phyloP scores from a whole-genome alignment of 2,888 invertebrate genomes.

The Hydroisotoma schaefferi region DNA sequence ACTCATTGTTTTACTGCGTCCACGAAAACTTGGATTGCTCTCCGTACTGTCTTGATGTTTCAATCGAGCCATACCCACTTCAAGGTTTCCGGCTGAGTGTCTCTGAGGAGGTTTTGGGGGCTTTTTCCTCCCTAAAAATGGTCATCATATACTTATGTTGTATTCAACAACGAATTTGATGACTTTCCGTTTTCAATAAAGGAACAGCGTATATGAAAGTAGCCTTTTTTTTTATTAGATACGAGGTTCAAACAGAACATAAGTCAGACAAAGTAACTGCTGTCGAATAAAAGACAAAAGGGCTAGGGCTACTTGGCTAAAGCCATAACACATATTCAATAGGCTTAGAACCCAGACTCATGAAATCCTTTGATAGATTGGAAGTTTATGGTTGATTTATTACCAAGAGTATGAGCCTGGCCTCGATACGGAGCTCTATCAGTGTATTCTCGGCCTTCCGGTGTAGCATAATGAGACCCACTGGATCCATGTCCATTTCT shows the following conservation, averaged over 20 bases:
- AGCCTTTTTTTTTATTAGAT: too few relatives aligned
- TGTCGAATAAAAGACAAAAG: too few relatives aligned
- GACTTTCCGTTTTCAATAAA: too few relatives aligned
- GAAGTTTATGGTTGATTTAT: neutral
- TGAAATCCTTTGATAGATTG: too few relatives aligned
- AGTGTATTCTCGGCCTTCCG: slow-evolving; percentile 39
- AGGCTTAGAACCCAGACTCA: neutral
- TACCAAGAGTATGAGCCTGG: slow-evolving; percentile 53
- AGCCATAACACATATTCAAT: too few relatives aligned
- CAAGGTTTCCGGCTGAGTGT: slow-evolving; percentile 77
- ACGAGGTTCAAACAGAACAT: too few relatives aligned
- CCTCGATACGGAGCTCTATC: slow-evolving; percentile 49
- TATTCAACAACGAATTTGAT: too few relatives aligned
- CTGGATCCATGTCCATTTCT: slow-evolving; percentile 21
- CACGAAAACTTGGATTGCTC: slow-evolving; percentile 62
- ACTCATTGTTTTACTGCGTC: slow-evolving; percentile 86
- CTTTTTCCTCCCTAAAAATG: slow-evolving; percentile 55
- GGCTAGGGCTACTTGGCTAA: too few relatives aligned
- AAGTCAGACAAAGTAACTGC: too few relatives aligned
- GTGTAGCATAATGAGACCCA: slow-evolving; percentile 44
- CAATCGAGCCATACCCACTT: slow-evolving; percentile 61
- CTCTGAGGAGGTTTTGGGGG: slow-evolving; percentile 68
- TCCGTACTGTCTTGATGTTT: slow-evolving; percentile 52
- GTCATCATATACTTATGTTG: neutral
- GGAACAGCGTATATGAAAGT: too few relatives aligned